phyloP scores from a whole-genome alignment of 2,888 invertebrate species.

The Panzeria rudis region DNA sequence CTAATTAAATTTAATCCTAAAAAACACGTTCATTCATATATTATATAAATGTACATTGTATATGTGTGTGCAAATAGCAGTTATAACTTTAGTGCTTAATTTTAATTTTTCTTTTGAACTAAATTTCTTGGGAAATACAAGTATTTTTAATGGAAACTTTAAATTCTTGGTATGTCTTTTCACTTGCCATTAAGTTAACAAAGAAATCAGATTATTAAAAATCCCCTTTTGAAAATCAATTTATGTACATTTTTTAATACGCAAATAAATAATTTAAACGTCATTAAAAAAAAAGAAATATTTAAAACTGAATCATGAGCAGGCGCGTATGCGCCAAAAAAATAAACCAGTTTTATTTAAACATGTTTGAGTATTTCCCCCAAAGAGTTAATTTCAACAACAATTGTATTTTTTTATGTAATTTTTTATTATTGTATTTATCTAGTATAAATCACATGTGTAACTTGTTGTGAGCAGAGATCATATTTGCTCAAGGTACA shows the following conservation, averaged over 20 bases:
- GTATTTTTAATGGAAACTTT: neutral
- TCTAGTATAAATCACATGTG: conserved; percentile 28
- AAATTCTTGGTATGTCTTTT: conserved; percentile 13
- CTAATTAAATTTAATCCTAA: neutral
- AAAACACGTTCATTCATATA: neutral
- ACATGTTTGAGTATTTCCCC: conserved; percentile 53
- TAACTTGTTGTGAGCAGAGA: neutral
- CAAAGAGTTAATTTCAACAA: neutral
- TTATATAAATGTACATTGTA: neutral
- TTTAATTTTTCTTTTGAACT: conserved; percentile 1
- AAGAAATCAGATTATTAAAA: conserved; percentile 19
- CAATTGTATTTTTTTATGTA: neutral
- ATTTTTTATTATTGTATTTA: too few relatives aligned
- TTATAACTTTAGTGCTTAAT: neutral
- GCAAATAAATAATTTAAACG: conserved; percentile 36
- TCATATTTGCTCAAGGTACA: neutral
- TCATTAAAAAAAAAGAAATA: neutral
- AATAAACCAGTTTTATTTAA: conserved; percentile 41
- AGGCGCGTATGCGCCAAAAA: neutral
- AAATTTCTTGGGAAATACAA: conserved; percentile 11
- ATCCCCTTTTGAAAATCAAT: conserved; percentile 31
- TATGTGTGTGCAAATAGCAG: neutral
- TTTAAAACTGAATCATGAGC: conserved; percentile 17
- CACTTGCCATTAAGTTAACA: neutral
- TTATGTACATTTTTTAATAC: conserved; percentile 24